Base-by-base conservation (phyloP, 2,797 vertebrate species). In the Anguilla megastoma region DNA sequence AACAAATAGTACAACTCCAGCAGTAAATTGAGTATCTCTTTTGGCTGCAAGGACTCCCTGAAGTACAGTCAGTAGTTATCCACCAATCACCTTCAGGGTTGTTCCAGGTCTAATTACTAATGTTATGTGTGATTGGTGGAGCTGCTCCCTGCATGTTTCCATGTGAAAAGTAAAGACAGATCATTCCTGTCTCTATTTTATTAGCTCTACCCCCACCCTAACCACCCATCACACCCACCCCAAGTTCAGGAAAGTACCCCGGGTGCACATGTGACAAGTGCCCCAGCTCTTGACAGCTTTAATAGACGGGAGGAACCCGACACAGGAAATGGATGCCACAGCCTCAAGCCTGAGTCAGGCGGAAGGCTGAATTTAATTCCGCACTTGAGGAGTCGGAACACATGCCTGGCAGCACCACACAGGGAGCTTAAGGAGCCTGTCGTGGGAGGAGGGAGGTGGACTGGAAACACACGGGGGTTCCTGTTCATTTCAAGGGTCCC, bases 381-480 rank as follows among this genome's bases (percentile, higher is more conserved):
- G 87, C 36, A 88, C 87, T 86, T 86, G 90, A 87, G 87, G 60
- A 86, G 52, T 74, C 16, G 2, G 71, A 74, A 48, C 87, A 89
- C 69, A 88, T 89, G 89, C 58, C 36, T 50, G 79, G 27, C 16
- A 30, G 56, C 33, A 9, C n/a, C 45, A 48, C 24, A 14, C 41
- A 8, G 87, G 3, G 71, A 52, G 2, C 6, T 18, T 27, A 71
- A 83, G 69, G 88, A 69, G 27, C 63, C 41, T 30, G 63, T 48
- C 45, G 1, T 14, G 14, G 24, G 27, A 27, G 41, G 9, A 56
- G 54, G 58, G 76, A 18, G 6, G 86, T 21, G 16, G 12, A 52
- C 27, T 71, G 45, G 79, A 56, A 52, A 74, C n/a, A 18, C 12
- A 21, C 14, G 1, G 48, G 16, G 27, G 9, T 8, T 9, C 52